Evolutionary conservation across 2,888 invertebrate species (phyloP), one percentile per base, ranked within the genome.

Genomic region (Cheilosia vernalis): DNA sequence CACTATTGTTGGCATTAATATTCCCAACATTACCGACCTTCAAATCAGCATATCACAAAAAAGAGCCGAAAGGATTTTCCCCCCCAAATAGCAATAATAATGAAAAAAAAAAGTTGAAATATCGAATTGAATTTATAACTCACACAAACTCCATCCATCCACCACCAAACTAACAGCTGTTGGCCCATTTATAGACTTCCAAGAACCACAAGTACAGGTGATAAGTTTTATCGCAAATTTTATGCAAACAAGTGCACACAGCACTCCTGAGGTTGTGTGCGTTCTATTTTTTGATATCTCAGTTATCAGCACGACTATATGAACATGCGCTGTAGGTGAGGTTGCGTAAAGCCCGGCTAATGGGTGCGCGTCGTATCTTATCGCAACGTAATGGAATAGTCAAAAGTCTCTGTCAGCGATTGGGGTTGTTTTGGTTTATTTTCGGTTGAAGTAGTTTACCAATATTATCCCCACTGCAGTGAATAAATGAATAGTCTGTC

Each of bases 201-300:
- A 37, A 58, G 33, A 49, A 70, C 3, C 40, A 15, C 6, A 60
- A 7, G 10, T 19, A 53, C 44, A 64, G 69, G 63, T 78, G 83
- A 83, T 83, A 83, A 73, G 73, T 13, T 42, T 73, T 83, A 83
- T 83, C 78, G 72, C 67, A 58, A 63, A 69, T 27, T 58, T 66
- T 81, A 74, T 81, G 67, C 74, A 69, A 67, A 67, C 73, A 67
- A 61, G 61, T 69, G 51, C 47, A 73, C n/a, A 47, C 42, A 13
- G 40, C 24, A 30, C 30, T 33, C 19, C 17, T 55, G 19, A 27
- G 53, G 27, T 24, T 19, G 33, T 5, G 15, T 49, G 58, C 33
- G 51, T 37, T 30, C 19, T 7, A 33, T 33, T 33, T 6, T 44
- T 2, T 17, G 5, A 9, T 7, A 19, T 44, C 44, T 42, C 40